phyloP scores from a whole-genome alignment of 2,888 invertebrate species.

The Apodemia hepburni region DNA sequence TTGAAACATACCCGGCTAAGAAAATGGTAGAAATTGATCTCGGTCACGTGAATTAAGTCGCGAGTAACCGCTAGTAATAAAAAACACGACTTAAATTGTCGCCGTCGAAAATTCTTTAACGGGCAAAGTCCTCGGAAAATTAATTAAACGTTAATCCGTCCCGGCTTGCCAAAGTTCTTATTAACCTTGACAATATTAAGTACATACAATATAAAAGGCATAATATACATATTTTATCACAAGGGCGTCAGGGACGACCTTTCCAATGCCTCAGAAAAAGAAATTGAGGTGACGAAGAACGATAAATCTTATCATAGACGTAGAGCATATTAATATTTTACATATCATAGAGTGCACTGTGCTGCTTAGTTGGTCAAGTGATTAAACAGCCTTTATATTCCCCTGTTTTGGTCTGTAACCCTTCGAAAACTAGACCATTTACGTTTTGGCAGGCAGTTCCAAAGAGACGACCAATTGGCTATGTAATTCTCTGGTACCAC shows the following conservation, averaged over 20 bases:
- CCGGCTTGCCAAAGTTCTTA: not conserved
- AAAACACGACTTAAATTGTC: not conserved
- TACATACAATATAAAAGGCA: too few relatives aligned
- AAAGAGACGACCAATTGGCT: too few relatives aligned
- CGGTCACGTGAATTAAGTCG: too few relatives aligned
- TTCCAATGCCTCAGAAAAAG: not conserved
- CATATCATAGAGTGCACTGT: not conserved
- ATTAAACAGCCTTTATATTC: not conserved
- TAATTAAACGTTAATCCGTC: not conserved
- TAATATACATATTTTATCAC: too few relatives aligned
- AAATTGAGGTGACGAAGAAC: not conserved
- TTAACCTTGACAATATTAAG: not conserved
- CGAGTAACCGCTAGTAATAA: not conserved
- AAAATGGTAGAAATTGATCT: too few relatives aligned
- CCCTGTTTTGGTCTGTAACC: too few relatives aligned
- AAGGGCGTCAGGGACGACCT: slow-evolving; percentile 6
- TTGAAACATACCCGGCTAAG: too few relatives aligned
- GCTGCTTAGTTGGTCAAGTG: not conserved
- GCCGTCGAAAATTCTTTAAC: not conserved
- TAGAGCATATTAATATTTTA: not conserved
- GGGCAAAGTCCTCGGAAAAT: not conserved
- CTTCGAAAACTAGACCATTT: too few relatives aligned
- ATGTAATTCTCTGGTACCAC: too few relatives aligned
- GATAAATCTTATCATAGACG: not conserved
- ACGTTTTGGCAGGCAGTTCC: too few relatives aligned